phyloP scores from a whole-genome alignment of 2,888 invertebrate genomes.

The Orthosia gracilis region DNA sequence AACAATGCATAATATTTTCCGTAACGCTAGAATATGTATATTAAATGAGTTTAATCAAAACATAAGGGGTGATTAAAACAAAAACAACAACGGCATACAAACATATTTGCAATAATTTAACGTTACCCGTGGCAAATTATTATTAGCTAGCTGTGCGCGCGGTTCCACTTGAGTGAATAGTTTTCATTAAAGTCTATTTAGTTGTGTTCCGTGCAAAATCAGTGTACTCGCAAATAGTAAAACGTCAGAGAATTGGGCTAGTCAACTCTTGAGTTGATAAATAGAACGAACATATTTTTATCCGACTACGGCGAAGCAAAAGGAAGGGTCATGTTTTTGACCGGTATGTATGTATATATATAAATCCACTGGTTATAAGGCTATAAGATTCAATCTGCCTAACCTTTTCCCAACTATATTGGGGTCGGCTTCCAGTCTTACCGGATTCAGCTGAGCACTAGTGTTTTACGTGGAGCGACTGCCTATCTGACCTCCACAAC shows the following conservation, averaged over 20 bases:
- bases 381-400: too few species aligned
- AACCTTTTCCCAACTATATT: too few species aligned
- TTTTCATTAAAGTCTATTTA: neutral
- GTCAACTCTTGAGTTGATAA: neutral
- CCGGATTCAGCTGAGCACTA: too few species aligned
- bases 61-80: constrained; percentile 28
- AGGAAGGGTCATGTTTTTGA: too few species aligned
- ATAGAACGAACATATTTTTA: neutral
- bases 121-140: constrained; percentile 1
- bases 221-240: neutral
- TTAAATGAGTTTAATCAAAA: constrained; percentile 22
- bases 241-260: too few species aligned
- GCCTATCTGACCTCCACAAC: too few species aligned
- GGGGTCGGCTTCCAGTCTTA: too few species aligned
- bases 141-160: neutral
- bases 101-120: constrained; percentile 22
- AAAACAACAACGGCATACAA: constrained; percentile 11
- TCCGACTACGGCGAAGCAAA: too few species aligned
- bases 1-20: constrained; percentile 8
- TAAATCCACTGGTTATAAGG: too few species aligned
- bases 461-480: too few species aligned
- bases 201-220: neutral
- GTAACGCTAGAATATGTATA: constrained; percentile 10
- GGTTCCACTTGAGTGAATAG: neutral
- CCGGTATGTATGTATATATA: too few species aligned